A percentile compares a stretch with the other conserved stretches of the same genome.
phyloP scores from a whole-genome alignment of 30 jellyfish, hydroid and myxozoan species.

The Chironex yamaguchii region DNA sequence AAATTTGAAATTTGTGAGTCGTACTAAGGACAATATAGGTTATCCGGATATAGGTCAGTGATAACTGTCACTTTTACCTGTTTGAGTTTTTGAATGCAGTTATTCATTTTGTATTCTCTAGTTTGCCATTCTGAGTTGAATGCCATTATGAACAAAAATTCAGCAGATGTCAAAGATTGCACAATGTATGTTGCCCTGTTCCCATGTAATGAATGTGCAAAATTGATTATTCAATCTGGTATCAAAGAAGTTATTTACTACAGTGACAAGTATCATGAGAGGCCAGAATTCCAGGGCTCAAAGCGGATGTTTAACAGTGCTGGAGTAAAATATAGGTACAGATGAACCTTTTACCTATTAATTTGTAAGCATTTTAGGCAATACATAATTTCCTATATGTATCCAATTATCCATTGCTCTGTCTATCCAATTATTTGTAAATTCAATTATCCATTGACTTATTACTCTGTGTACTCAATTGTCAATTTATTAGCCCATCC shows the following conservation, averaged over 20 bases:
- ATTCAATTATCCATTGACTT: too few species aligned
- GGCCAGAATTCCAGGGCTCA: constrained; percentile 91
- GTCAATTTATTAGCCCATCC: too few species aligned
- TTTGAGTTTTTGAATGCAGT: too few species aligned
- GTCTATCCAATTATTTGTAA: too few species aligned
- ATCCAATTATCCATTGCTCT: too few species aligned
- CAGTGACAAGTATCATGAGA: constrained; percentile 86
- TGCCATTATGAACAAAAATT: constrained; percentile 92
- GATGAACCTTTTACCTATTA: not conserved
- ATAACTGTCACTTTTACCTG: too few species aligned
- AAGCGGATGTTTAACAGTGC: constrained; percentile 89
- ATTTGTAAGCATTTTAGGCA: too few species aligned
- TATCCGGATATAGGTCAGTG: too few species aligned
- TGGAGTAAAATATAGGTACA: constrained; percentile 83
- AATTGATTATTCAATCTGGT: constrained; percentile 93
- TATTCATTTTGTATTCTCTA: constrained; percentile 3
- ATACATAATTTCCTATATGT: too few species aligned
- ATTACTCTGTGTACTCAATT: too few species aligned
- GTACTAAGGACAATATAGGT: too few species aligned
- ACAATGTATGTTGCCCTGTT: constrained; percentile 91
- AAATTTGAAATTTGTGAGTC: too few species aligned
- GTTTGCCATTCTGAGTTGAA: constrained; percentile 99
- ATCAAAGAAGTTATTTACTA: constrained; percentile 89
- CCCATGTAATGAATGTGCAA: constrained; percentile 99
- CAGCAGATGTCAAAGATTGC: constrained; percentile 92